Base-by-base conservation (phyloP, 2,888 invertebrate species). In the Cataglyphis livida region DNA sequence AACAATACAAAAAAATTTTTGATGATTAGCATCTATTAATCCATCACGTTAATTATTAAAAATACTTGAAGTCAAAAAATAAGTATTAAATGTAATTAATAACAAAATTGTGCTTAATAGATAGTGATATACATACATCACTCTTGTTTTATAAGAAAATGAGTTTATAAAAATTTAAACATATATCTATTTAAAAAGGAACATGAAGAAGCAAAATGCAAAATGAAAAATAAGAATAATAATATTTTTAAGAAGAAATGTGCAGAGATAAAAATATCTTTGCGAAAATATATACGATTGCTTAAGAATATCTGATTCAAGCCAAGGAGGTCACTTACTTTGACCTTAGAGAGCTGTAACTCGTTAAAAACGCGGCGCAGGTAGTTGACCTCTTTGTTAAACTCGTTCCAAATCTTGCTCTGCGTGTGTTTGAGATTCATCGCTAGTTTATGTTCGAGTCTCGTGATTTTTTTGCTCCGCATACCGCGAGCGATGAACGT, bases 401-500 rank as follows among this genome's bases (percentile, higher is more conserved):
- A 96, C 83, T 97, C 97, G 93, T 96, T 96, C 95, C 98, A 96
- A 85, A 98, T 97, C 94, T 96, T 97, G 84, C 96, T 96, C 89
- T 98, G 98, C 0, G 98, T 98, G 48, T 96, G 96, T 93, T 97
- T 97, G 83, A 98, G 95, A 92, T 98, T 98, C 85, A 95, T 95
- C 0, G 97, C 97, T 78, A 98, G 95, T 93, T 97, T 97, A 91
- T 97, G 97, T 93, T 98, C 98, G 86, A 98, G 95, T 90, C 96
- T 95, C 54, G 96, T 96, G 76, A 98, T 96, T 90, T 96, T 96
- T 93, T 98, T 97, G 89, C 97, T 98, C 75, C 96, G 95, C 96
- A 97, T 96, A 5, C 97, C 97, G 83, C 96, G 96, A 0, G 98
- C 97, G 88, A 98, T 97, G 92, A 98, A 98, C 1, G 97, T 97